Conservation (phyloP, 2,797 vertebrate species). For the Myoxocephalus aenaeus region DNA sequence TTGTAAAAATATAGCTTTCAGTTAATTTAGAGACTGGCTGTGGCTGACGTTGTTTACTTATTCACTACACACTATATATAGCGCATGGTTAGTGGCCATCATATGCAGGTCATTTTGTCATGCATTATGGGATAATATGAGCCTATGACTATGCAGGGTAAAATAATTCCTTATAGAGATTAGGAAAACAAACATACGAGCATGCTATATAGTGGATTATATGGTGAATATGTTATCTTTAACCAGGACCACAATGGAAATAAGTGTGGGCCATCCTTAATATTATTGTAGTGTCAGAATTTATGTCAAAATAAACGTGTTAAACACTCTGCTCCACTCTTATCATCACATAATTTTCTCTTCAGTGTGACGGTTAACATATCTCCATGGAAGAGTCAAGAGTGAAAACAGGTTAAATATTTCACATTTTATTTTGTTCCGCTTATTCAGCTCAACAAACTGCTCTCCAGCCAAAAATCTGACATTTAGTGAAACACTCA, state of each 20-base stretch:
- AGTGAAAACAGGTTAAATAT: conserved; percentile 55
- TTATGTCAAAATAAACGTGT: not conserved
- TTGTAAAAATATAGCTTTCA: conserved; percentile 17
- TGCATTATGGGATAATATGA: not conserved
- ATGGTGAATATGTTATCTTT: not conserved
- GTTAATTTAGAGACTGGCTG: not conserved
- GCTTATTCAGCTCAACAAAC: conserved; percentile 65
- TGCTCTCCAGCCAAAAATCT: conserved; percentile 48
- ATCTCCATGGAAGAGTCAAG: conserved; percentile 19
- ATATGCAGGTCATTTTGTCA: not conserved
- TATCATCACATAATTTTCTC: not conserved
- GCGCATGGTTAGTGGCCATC: not conserved
- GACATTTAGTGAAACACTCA: conserved; percentile 52
- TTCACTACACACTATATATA: not conserved
- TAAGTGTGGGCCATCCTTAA: not conserved
- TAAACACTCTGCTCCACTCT: not conserved
- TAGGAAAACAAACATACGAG: not conserved
- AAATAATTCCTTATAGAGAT: not conserved
- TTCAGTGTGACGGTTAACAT: conserved; percentile 10
- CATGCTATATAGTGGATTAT: not conserved
- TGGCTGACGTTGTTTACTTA: not conserved
- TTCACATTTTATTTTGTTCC: conserved; percentile 84
- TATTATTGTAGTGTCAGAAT: not conserved
- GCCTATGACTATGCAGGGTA: not conserved
- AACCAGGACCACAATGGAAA: not conserved